Evolutionary conservation across 30 jellyfish, hydroid and myxozoan species (phyloP).

Genomic region (Chironex yamaguchii): DNA sequence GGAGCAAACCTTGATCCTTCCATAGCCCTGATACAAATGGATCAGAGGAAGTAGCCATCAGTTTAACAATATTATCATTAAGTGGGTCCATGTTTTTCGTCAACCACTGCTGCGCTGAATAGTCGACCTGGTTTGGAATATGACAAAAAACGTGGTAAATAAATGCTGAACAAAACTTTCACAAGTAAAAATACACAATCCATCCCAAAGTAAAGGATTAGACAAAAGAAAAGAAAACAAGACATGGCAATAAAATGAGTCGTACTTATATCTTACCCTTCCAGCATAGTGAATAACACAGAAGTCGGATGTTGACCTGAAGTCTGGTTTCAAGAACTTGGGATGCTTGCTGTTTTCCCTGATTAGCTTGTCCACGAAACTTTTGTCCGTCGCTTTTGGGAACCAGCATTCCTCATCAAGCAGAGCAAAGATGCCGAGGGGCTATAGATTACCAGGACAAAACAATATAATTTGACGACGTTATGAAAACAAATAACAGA

Average conservation of each 20-base stretch:
- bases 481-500: neutral
- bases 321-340: slow-evolving; percentile 96
- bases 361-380: slow-evolving; percentile 90
- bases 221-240: too few relatives aligned
- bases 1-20: slow-evolving; percentile 85
- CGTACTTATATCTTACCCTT: too few relatives aligned
- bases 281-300: slow-evolving; percentile 99
- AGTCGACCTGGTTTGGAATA: slow-evolving; percentile 77
- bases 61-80: slow-evolving; percentile 89
- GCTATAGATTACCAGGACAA: slow-evolving; percentile 24
- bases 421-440: slow-evolving; percentile 97
- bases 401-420: slow-evolving; percentile 99
- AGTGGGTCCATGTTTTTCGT: slow-evolving; percentile 99
- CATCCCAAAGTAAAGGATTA: too few relatives aligned
- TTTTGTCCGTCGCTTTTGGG: slow-evolving; percentile 99
- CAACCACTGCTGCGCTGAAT: slow-evolving; percentile 98
- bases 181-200: too few relatives aligned
- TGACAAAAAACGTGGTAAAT: too few relatives aligned
- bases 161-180: too few relatives aligned
- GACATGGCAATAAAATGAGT: too few relatives aligned
- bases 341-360: slow-evolving; percentile 95
- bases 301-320: slow-evolving; percentile 97
- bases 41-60: slow-evolving; percentile 91
- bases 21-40: slow-evolving; percentile 88
- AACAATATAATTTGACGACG: neutral